Conservation (phyloP, 2,113 vertebrate genomes). For the Lepus americanus region DNA sequence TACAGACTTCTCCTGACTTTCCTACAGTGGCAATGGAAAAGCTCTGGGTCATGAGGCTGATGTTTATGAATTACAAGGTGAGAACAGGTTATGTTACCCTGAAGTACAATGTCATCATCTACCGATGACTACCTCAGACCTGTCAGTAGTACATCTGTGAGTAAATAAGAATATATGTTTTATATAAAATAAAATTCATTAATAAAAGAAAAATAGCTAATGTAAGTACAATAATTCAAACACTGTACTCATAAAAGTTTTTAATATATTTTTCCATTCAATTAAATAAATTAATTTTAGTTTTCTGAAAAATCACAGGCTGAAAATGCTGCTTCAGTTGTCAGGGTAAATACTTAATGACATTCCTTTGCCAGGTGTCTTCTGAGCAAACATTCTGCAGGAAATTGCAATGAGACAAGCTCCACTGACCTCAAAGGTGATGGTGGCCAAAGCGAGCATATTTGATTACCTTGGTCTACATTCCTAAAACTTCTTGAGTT, state of each 20-base stretch:
- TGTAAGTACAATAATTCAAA: not conserved
- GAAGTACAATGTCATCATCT: not conserved
- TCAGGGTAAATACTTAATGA: conserved; percentile 1
- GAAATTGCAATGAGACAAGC: not conserved
- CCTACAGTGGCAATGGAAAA: not conserved
- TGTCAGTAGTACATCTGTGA: not conserved
- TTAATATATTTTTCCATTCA: not conserved
- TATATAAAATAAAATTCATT: conserved; percentile 36
- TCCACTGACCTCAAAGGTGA: not conserved
- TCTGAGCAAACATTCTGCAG: not conserved
- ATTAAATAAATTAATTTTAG: conserved; percentile 53
- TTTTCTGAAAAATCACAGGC: not conserved
- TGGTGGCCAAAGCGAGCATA: not conserved
- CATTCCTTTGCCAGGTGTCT: not conserved
- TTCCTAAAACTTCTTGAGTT: not conserved
- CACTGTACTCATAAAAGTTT: not conserved
- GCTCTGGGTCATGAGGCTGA: not conserved
- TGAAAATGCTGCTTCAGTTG: not conserved
- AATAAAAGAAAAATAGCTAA: not conserved
- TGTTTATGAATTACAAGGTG: not conserved
- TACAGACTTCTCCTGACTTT: not conserved
- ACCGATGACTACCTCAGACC: not conserved
- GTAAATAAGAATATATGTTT: not conserved
- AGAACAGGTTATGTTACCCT: not conserved
- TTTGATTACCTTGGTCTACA: not conserved